Percentiles rank a stretch among this genome's conserved stretches.
These are phyloP conservation scores for Rhopalosiphum nymphaeae DNA, from an alignment of 2,888 invertebrate species.

Conservation along the genomic window DNA sequence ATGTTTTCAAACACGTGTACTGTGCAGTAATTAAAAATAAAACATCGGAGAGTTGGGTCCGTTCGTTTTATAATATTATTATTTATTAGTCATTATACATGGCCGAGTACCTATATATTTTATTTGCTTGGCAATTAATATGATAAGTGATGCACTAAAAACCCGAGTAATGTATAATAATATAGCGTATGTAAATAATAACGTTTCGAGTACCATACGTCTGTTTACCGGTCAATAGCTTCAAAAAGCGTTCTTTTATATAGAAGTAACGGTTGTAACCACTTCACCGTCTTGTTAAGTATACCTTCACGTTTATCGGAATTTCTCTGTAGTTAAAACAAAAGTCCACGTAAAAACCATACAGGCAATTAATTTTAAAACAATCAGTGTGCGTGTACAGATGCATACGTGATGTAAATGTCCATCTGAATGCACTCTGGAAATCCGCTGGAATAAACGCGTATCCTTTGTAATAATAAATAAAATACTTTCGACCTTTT, in stretches of 20 bases:
- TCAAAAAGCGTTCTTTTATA: conserved; percentile 9
- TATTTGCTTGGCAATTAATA: conserved; percentile 39
- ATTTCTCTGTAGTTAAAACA: neutral
- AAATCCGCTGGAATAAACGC: conserved; percentile 25
- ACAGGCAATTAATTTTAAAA: conserved; percentile 50
- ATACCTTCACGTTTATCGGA: neutral
- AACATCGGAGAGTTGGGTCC: neutral
- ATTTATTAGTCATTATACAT: conserved; percentile 14
- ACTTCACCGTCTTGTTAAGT: conserved; percentile 39
- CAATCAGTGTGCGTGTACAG: neutral
- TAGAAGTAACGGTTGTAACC: conserved; percentile 35
- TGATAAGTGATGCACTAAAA: conserved; percentile 48
- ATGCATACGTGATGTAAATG: neutral
- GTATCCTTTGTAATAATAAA: conserved; percentile 35
- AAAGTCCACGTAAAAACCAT: conserved; percentile 22
- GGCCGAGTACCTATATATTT: conserved; percentile 21
- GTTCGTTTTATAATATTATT: conserved; percentile 22
- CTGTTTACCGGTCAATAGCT: conserved; percentile 37
- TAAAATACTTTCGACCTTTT: conserved; percentile 55
- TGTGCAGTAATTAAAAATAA: neutral
- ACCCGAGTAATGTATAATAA: neutral
- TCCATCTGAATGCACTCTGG: neutral
- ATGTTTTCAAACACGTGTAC: neutral
- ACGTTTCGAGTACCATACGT: conserved; percentile 40
- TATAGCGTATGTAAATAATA: conserved; percentile 11